Conservation (phyloP, 2,113 vertebrate species). For the Hepsetus odoe region DNA sequence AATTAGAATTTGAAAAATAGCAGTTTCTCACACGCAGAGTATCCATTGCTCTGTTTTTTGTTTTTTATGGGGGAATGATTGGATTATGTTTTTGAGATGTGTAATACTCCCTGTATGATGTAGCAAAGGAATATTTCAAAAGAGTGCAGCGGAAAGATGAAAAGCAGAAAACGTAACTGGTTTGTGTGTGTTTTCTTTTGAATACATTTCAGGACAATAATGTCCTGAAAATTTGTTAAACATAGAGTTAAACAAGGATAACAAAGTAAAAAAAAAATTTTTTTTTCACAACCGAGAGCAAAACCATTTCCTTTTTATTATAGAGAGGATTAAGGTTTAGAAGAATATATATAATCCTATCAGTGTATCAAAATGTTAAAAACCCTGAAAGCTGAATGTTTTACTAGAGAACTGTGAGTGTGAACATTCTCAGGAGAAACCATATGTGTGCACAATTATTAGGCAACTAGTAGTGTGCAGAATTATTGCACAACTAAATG, state of each 20-base stretch:
- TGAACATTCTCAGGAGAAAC: no score
- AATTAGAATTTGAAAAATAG: slow-evolving; percentile 83
- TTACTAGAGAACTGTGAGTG: no score
- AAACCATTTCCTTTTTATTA: no score
- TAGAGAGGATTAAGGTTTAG: no score
- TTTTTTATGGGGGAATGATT: slow-evolving; percentile 76
- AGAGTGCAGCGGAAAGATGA: slow-evolving; percentile 50
- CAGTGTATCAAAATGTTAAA: no score
- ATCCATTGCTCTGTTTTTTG: slow-evolving; percentile 69
- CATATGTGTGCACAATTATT: no score
- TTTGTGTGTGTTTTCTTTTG: slow-evolving; percentile 48
- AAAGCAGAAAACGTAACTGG: slow-evolving; percentile 64
- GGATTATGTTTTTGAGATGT: slow-evolving; percentile 75
- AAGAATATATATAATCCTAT: no score
- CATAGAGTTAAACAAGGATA: background rate
- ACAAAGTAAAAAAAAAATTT: background rate
- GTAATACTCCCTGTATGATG: slow-evolving; percentile 72
- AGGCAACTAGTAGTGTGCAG: no score
- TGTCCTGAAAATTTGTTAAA: background rate
- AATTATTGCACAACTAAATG: no score
- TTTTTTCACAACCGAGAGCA: no score
- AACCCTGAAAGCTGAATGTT: no score
- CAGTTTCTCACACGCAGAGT: slow-evolving; percentile 69
- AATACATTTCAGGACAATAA: background rate
- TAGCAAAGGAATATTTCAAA: slow-evolving; percentile 76